Evolutionary conservation across 1,140 invertebrate genomes (phyloP).

Genomic region (Riptortus pedestris): DNA sequence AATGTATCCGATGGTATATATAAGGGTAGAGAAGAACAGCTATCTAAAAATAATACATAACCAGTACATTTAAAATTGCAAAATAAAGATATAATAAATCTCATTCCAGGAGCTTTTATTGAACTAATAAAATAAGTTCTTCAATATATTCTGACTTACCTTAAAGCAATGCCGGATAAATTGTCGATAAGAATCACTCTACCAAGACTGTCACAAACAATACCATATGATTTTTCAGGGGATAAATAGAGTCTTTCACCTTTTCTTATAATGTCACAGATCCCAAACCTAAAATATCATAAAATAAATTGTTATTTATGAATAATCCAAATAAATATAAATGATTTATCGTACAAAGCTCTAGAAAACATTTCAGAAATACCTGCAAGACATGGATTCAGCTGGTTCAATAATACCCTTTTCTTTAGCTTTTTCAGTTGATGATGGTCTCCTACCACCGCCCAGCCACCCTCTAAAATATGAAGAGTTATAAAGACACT

Average conservation of each 20-base stretch:
- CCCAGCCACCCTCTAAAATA: constrained; percentile 46
- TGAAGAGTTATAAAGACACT: too few species aligned
- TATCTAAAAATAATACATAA: too few species aligned
- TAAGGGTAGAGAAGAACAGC: too few species aligned
- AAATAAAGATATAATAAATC: too few species aligned
- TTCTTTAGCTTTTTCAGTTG: constrained; percentile 36
- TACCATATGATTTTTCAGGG: constrained; percentile 67
- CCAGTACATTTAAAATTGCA: too few species aligned
- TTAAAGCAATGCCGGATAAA: constrained; percentile 60
- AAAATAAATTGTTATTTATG: too few species aligned
- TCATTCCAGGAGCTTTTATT: too few species aligned
- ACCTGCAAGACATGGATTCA: constrained; percentile 53
- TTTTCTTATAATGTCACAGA: constrained; percentile 69
- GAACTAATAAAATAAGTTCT: too few species aligned
- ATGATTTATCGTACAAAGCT: too few species aligned
- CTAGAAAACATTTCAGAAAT: background rate
- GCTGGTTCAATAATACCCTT: constrained; percentile 42
- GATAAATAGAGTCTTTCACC: constrained; percentile 63
- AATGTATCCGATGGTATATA: too few species aligned
- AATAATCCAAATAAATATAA: too few species aligned
- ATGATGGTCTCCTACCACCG: constrained; percentile 40
- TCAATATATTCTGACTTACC: too few species aligned
- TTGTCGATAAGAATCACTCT: constrained; percentile 77
- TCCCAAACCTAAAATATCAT: constrained; percentile 48
- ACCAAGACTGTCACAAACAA: constrained; percentile 74